These are phyloP conservation scores for Cynopterus sphinx DNA, from an alignment of 2,797 vertebrate genomes.

Conservation along the genomic window DNA sequence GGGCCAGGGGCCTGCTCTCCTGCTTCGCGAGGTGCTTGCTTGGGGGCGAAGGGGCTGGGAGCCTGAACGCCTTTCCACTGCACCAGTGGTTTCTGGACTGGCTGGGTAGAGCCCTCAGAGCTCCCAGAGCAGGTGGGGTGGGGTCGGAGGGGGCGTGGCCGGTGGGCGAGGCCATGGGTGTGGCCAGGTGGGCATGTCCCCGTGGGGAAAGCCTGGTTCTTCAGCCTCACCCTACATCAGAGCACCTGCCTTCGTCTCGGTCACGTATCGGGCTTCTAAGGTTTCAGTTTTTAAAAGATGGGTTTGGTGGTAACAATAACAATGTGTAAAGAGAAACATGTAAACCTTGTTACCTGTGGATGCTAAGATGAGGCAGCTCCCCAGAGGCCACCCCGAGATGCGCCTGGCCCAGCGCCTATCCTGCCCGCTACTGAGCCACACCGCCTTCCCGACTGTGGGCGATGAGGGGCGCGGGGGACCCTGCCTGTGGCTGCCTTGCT, in stretches of 20 bases:
- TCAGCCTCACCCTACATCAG: background rate
- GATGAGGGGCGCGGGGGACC: accelerated
- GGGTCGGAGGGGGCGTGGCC: background rate
- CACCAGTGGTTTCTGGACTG: background rate
- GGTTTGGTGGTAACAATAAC: background rate
- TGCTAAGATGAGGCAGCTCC: background rate
- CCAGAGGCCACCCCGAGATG: no score
- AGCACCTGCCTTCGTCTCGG: background rate
- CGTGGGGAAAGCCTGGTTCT: background rate
- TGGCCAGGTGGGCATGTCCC: no score
- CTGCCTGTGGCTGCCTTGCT: no score
- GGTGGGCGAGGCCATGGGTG: accelerated
- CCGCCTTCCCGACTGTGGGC: background rate
- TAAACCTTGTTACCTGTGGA: no score
- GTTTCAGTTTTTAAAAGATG: background rate
- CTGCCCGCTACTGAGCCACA: background rate
- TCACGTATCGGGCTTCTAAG: background rate
- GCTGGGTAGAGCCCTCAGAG: background rate
- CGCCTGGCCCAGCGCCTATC: background rate
- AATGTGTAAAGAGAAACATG: background rate
- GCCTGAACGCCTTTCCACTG: background rate
- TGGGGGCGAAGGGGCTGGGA: no score
- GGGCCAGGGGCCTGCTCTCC: background rate
- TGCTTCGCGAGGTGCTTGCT: background rate
- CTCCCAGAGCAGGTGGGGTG: background rate